These are phyloP conservation scores for Phengaris arion DNA, from an alignment of 2,888 invertebrate genomes.

Conservation along the genomic window DNA sequence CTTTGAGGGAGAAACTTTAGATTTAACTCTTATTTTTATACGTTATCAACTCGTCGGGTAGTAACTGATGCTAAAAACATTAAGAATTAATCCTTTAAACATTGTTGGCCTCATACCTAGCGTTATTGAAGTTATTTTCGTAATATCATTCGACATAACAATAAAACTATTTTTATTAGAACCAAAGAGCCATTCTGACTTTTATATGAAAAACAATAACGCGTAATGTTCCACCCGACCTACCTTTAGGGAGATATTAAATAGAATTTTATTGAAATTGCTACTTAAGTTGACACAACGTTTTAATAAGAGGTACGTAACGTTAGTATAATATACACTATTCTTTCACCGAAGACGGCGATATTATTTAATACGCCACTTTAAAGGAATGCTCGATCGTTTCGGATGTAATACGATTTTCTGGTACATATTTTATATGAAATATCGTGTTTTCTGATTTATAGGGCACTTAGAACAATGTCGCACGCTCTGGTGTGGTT, in stretches of 20 bases:
- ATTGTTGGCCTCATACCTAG: background rate
- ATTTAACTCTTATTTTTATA: no score
- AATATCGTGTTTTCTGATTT: slow-evolving; percentile 56
- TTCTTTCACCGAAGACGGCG: background rate
- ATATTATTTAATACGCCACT: slow-evolving; percentile 2
- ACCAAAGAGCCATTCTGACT: slow-evolving; percentile 2
- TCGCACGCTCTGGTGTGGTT: slow-evolving; percentile 53
- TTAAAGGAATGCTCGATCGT: slow-evolving; percentile 18
- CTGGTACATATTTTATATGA: slow-evolving; percentile 38
- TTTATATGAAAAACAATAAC: slow-evolving; percentile 19
- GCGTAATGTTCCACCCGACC: background rate
- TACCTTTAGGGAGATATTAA: background rate
- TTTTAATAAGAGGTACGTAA: slow-evolving; percentile 11
- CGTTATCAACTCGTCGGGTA: no score
- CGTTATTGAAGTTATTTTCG: background rate
- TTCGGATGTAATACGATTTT: slow-evolving; percentile 29
- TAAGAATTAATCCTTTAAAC: no score
- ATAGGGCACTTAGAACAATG: slow-evolving; percentile 59
- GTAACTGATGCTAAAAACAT: no score
- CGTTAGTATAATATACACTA: background rate
- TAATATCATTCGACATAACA: background rate
- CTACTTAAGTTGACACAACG: background rate
- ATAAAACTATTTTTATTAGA: slow-evolving; percentile 6
- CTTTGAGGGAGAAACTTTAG: no score
- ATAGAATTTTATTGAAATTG: slow-evolving; percentile 9